Base-by-base conservation (phyloP, 2,888 invertebrate genomes). In the Rhogogaster chlorosoma region DNA sequence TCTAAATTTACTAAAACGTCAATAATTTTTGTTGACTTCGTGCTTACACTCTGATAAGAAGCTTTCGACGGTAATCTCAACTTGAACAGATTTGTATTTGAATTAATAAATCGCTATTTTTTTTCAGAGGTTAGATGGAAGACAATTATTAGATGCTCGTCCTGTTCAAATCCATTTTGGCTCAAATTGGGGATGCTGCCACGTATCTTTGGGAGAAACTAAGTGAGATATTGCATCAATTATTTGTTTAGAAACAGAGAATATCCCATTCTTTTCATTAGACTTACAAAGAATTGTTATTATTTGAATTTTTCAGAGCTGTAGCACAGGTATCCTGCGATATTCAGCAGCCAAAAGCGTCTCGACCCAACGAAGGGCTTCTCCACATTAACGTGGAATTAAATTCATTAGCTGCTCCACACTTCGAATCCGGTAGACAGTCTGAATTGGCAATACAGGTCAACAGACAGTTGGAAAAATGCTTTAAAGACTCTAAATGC, bases 321-420 rank as follows among this genome's bases (percentile, higher is more conserved):
- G 93, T 98, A 88, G 97, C 98, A 0, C 98, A 98, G 94, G 97
- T 98, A 5, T 97, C 97, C 6, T 98, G 98, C 94, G 98, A 98
- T 94, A 95, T 99, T 49, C 96, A 96, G 82, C 95, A 96, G 88
- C 99, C 99, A 0, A 97, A 97, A 93, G 95, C 96, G 53, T 96
- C 97, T 0, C 94, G 98, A 67, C 98, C 98, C 0, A 98, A 97
- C 92, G 99, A 99, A 93, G 99, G 99, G 0, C 95, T 97, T 87
- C 92, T 99, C 22, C 96, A 95, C 90, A 95, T 99, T 53, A 98
- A 98, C 94, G 96, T 98, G 0, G 98, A 99, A 92, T 94, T 99
- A 70, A 96, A 97, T 88, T 96, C 98, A 2, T 96, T 98, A 96
- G 98, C 98, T 1, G 97, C 97, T 1, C 96, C 97, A 2, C 96